These are phyloP conservation scores for Rambutsinella grinnellia DNA, from an alignment of 2,888 invertebrate genomes.

Conservation along the genomic window DNA sequence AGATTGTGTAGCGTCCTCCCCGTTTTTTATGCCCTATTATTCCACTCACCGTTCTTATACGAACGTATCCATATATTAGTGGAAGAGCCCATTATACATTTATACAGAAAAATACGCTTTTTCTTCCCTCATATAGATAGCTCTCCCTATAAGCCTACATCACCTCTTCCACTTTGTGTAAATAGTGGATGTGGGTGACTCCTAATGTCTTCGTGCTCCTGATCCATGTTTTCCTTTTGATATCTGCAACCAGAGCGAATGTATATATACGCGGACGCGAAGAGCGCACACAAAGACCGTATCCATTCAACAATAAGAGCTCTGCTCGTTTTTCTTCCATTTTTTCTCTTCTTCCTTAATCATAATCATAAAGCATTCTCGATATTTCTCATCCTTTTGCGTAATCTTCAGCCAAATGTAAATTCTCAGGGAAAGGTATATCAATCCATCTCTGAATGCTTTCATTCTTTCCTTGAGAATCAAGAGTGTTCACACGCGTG, in stretches of 20 bases:
- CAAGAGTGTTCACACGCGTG: not conserved
- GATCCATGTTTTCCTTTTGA: conserved; percentile 2
- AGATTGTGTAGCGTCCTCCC: conserved; percentile 23
- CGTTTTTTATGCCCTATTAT: not conserved
- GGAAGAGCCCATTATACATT: not conserved
- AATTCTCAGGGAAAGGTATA: too few species aligned
- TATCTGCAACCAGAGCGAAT: conserved; percentile 25
- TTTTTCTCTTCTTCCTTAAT: too few species aligned
- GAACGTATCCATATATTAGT: too few species aligned
- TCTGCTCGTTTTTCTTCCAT: too few species aligned
- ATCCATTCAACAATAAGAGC: conserved; percentile 7
- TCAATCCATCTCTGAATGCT: too few species aligned
- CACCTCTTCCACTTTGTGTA: not conserved
- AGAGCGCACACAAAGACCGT: conserved; percentile 24
- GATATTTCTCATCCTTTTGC: too few species aligned
- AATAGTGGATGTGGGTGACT: conserved; percentile 36
- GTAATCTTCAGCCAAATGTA: too few species aligned
- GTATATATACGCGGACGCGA: conserved; percentile 25
- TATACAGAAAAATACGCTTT: not conserved
- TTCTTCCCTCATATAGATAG: not conserved
- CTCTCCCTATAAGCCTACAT: not conserved
- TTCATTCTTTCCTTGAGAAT: too few species aligned
- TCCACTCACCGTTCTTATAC: too few species aligned
- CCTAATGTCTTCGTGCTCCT: conserved; percentile 16
- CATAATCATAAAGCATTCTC: too few species aligned